phyloP scores from a whole-genome alignment of 1,140 invertebrate genomes.

The Heliconius eleuchia region DNA sequence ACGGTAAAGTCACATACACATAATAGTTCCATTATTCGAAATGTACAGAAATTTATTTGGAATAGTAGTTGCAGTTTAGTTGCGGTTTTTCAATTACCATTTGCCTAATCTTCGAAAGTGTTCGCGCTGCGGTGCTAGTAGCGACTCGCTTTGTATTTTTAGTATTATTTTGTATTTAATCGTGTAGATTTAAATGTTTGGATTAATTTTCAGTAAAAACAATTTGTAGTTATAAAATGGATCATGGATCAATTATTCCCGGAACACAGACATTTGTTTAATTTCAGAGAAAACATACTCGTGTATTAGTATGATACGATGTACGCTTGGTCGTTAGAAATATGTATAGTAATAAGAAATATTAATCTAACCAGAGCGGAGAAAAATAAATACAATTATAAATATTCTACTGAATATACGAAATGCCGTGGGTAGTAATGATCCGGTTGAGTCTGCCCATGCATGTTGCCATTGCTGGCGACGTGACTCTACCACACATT shows the following conservation, averaged over 20 bases:
- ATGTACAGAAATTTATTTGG: slow-evolving; percentile 21
- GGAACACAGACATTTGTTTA: too few species aligned
- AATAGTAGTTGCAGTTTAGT: slow-evolving; percentile 20
- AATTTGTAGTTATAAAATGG: background rate
- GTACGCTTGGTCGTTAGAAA: too few species aligned
- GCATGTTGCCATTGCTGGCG: too few species aligned
- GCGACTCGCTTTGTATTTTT: background rate
- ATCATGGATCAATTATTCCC: background rate
- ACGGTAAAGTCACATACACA: background rate
- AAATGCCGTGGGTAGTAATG: background rate
- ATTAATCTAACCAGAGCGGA: background rate
- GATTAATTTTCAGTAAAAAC: background rate
- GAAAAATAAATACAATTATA: background rate
- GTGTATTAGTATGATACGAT: too few species aligned
- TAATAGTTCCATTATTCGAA: slow-evolving; percentile 7
- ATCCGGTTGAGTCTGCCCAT: too few species aligned
- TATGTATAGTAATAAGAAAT: too few species aligned
- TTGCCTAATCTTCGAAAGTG: slow-evolving; percentile 25
- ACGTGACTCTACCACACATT: too few species aligned
- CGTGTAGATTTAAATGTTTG: background rate
- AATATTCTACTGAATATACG: background rate
- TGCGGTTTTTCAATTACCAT: slow-evolving; percentile 32
- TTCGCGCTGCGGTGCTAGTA: background rate
- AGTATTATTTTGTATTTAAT: slow-evolving; percentile 2
- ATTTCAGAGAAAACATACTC: too few species aligned